Evolutionary conservation across 23 tunicate genomes (phyloP), one percentile per base, ranked within the genome.

Genomic region (Ciona savignyi): DNA sequence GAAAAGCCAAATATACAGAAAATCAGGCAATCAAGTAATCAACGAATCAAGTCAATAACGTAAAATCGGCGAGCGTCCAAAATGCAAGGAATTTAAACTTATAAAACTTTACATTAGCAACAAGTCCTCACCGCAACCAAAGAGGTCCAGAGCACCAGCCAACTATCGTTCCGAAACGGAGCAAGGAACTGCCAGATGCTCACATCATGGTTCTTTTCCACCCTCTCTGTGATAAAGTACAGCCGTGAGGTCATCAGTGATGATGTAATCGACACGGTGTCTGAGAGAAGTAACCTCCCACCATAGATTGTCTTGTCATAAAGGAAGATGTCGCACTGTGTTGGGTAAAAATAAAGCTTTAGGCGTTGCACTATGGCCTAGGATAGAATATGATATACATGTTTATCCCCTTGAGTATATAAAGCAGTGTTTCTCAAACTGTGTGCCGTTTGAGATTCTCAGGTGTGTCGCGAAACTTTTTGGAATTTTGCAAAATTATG

Each of bases 121-220:
- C 9, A 69, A 23, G 9, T n/a, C n/a, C 79, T 73, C 49, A 81
- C 86, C 79, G 64, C 0, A 4, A 81, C 48, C 21, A 81, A 74
- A 2, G 79, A 73, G 1, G 74, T 66, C 72, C 77, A 81, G 49
- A 81, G 79, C 23, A 81, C 74, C 3, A 81, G 74, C 86, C 86
- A 81, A 65, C 86, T 81, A n/a, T 65, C 79, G 1, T 66, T 74
- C 49, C 66, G 35, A 42, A 81, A 81, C 0, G 86, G 86, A 31
- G 86, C 66, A 28, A 81, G 72, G 35, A 81, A 81, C 34, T 81
- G 86, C 86, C 86, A 81, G 29, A 81, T 81, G 42, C 86, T 81
- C 51, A 81, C 86, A 33, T 66, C 68, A 30, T 81, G 60, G 27
- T 74, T 74, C 68, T 68, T 81, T 27, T 81, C 86, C 1, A 66